Conservation (phyloP, 2,888 invertebrate genomes). For the Nemapogon koenigi region DNA sequence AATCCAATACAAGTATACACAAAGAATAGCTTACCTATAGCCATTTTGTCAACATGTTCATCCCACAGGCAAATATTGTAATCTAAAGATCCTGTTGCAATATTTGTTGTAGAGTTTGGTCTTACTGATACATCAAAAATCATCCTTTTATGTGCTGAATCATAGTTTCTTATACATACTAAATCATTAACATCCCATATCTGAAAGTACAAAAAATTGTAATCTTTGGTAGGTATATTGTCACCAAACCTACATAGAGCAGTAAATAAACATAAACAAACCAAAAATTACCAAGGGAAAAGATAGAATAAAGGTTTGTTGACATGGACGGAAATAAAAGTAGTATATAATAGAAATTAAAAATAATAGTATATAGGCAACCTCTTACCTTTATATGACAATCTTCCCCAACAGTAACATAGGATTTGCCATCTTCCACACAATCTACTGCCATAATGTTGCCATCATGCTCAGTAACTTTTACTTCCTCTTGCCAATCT, state of each 20-base stretch:
- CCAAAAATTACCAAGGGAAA: too few species aligned
- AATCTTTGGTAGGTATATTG: too few species aligned
- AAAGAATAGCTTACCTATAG: slow-evolving; percentile 33
- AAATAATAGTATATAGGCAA: too few species aligned
- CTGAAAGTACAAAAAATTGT: slow-evolving; percentile 25
- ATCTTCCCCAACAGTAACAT: slow-evolving; percentile 53
- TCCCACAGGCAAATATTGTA: slow-evolving; percentile 63
- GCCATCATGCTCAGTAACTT: slow-evolving; percentile 50
- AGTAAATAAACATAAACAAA: too few species aligned
- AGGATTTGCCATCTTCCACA: slow-evolving; percentile 32
- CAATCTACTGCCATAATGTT: slow-evolving; percentile 39
- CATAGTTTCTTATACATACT: slow-evolving; percentile 48
- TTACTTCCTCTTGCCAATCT: slow-evolving; percentile 35
- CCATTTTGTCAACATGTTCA: slow-evolving; percentile 35
- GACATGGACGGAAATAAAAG: neutral
- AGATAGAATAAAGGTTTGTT: slow-evolving; percentile 4
- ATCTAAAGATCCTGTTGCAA: slow-evolving; percentile 63
- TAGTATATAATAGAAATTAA: neutral
- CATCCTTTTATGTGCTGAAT: slow-evolving; percentile 49
- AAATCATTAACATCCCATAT: slow-evolving; percentile 57
- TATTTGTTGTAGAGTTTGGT: slow-evolving; percentile 43
- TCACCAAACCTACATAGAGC: too few species aligned
- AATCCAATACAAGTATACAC: too few species aligned
- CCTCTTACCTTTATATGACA: slow-evolving; percentile 51
- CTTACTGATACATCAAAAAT: slow-evolving; percentile 54